phyloP scores from a whole-genome alignment of 2,113 vertebrate genomes.

The Hystrix brachyura region DNA sequence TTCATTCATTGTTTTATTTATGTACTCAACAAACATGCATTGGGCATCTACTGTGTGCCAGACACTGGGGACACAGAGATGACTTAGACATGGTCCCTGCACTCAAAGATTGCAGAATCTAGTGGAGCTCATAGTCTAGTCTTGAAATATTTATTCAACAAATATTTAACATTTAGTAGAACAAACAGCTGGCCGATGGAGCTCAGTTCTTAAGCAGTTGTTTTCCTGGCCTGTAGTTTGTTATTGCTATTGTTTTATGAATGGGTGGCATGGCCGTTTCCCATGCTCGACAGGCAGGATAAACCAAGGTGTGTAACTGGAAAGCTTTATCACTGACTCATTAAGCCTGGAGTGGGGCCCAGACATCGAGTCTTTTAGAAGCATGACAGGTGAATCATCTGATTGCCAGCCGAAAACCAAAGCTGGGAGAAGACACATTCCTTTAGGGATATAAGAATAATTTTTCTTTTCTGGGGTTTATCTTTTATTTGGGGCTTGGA shows the following conservation, averaged over 20 bases:
- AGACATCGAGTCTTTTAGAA: not conserved
- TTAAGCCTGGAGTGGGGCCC: not conserved
- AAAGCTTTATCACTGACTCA: not conserved
- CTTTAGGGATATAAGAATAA: not conserved
- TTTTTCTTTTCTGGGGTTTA: conserved; percentile 38
- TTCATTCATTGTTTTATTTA: conserved; percentile 5
- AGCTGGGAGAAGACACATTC: not conserved
- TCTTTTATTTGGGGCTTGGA: not conserved
- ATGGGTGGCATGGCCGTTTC: not conserved
- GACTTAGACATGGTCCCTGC: conserved; percentile 30
- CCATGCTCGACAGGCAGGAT: not conserved
- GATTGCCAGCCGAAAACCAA: not conserved
- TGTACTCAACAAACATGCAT: not conserved
- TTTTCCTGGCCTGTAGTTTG: not conserved
- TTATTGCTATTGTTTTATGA: not conserved
- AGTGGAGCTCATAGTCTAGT: conserved; percentile 55
- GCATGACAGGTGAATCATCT: not conserved
- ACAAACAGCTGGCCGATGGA: conserved; percentile 41
- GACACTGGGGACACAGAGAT: not conserved
- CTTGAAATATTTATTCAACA: conserved; percentile 78
- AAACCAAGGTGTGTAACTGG: not conserved
- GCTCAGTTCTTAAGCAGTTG: not conserved
- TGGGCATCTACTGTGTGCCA: not conserved
- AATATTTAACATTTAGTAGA: conserved; percentile 75
- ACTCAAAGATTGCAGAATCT: conserved; percentile 46